phyloP scores from a whole-genome alignment of 2,888 invertebrate species.

The Liopterus haemorrhoidalis region DNA sequence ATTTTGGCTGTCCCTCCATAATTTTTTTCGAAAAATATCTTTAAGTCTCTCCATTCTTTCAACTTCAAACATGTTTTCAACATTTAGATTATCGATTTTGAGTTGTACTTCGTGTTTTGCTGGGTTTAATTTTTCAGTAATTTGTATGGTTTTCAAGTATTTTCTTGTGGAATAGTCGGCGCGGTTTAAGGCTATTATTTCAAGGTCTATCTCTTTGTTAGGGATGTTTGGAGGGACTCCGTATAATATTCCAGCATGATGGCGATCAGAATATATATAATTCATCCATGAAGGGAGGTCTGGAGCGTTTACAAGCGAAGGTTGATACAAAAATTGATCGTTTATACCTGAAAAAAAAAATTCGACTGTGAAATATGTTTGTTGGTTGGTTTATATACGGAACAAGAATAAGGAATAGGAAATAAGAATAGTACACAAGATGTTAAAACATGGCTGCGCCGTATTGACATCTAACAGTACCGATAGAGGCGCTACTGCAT shows the following conservation, averaged over 20 bases:
- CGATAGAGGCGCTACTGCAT: too few species aligned
- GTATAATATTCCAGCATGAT: constrained; percentile 74
- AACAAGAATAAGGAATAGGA: too few species aligned
- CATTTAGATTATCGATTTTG: constrained; percentile 84
- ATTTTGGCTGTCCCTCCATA: constrained; percentile 71
- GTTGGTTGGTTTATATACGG: too few species aligned
- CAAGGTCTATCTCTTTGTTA: constrained; percentile 53
- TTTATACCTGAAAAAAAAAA: constrained; percentile 47
- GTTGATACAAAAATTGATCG: constrained; percentile 65
- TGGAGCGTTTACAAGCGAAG: constrained; percentile 69
- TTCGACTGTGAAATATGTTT: neutral
- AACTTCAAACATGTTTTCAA: constrained; percentile 76
- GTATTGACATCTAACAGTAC: too few species aligned
- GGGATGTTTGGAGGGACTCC: constrained; percentile 70
- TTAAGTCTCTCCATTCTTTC: constrained; percentile 65
- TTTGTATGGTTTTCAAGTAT: constrained; percentile 56
- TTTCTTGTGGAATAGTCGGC: constrained; percentile 71
- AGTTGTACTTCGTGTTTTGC: constrained; percentile 74
- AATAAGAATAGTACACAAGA: too few species aligned
- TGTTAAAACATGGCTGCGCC: too few species aligned
- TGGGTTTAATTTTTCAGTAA: constrained; percentile 60
- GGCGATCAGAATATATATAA: constrained; percentile 73
- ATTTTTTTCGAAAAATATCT: constrained; percentile 66
- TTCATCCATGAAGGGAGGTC: constrained; percentile 83
- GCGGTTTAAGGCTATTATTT: constrained; percentile 71